Evolutionary conservation across 2,888 invertebrate species (phyloP), one percentile per base, ranked within the genome.

Genomic region (Agrochola lychnidis): DNA sequence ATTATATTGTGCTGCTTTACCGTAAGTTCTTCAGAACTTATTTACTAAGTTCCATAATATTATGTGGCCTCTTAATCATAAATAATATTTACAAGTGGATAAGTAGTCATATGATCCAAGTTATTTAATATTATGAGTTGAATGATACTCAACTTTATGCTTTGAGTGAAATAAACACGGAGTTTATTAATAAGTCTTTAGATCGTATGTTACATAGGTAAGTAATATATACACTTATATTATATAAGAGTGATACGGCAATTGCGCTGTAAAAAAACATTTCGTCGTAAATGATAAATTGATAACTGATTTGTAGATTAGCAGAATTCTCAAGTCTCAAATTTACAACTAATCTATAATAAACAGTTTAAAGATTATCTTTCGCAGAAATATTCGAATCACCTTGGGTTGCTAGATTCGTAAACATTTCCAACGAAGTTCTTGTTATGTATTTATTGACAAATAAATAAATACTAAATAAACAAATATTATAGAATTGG

Each of bases 251-350:
- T 40, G 68, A 75, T 71, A 79, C 14, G 56, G 42, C 48, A 66
- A 76, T 79, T 80, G 73, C 83, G 71, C 62, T 70, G 63, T 70
- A n/a, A 75, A 78, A 53, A 78, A 81, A 84, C n/a, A 76, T 59
- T 75, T 75, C 22, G 36, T 42, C 53, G 22, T 69, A 75, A 76
- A 67, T 61, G 12, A 78, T 83, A 76, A 51, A 76, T 70, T 57
- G 62, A 74, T 84, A 79, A 63, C 67, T 59, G 61, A 68, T 70
- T 83, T 66, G 6, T 14, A 72, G 70, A 77, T 72, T 81, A 81
- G 64, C 68, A 73, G 74, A 81, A 81, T 45, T 30, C 12, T 72
- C 30, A 66, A 70, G 62, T 56, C 45, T 12, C 57, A 61, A 51
- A 56, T 67, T 19, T 66, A 61, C 45, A 48, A 70, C 16, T 83